phyloP scores from a whole-genome alignment of 2,888 invertebrate genomes.

The Agrochola circellaris region DNA sequence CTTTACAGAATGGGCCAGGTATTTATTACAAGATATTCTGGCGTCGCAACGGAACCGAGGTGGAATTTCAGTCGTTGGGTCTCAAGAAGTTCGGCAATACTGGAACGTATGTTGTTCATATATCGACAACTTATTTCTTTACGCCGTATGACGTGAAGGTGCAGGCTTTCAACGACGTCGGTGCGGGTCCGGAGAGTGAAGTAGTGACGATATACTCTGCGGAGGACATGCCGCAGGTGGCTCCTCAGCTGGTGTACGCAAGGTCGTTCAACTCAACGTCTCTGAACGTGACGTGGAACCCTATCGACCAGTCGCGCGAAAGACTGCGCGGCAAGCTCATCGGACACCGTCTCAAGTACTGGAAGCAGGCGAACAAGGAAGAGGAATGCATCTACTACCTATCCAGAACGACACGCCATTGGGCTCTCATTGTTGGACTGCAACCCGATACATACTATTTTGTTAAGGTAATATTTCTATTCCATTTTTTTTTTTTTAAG shows the following conservation, averaged over 20 bases:
- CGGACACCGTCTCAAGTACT: constrained; percentile 98
- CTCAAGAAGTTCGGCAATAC: constrained; percentile 94
- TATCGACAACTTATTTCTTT: constrained; percentile 94
- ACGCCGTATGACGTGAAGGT: constrained; percentile 96
- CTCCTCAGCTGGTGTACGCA: constrained; percentile 95
- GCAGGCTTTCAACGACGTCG: constrained; percentile 95
- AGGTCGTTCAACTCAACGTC: constrained; percentile 97
- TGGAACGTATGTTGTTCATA: constrained; percentile 94
- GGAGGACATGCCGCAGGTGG: constrained; percentile 97
- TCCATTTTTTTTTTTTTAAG: neutral
- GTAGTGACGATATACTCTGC: constrained; percentile 95
- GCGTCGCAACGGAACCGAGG: constrained; percentile 93
- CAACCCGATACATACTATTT: constrained; percentile 98
- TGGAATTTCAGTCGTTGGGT: constrained; percentile 94
- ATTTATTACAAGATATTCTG: constrained; percentile 97
- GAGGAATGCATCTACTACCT: constrained; percentile 96
- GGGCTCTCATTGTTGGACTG: constrained; percentile 98
- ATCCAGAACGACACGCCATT: constrained; percentile 95
- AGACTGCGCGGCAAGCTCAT: constrained; percentile 96
- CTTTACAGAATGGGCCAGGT: constrained; percentile 97
- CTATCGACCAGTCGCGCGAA: constrained; percentile 96
- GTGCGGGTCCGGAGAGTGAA: constrained; percentile 95
- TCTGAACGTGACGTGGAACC: constrained; percentile 97
- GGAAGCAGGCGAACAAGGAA: constrained; percentile 94
- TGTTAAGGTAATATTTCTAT: constrained; percentile 92